phyloP scores from a whole-genome alignment of 2,113 vertebrate genomes.

The Tachycineta bicolor region DNA sequence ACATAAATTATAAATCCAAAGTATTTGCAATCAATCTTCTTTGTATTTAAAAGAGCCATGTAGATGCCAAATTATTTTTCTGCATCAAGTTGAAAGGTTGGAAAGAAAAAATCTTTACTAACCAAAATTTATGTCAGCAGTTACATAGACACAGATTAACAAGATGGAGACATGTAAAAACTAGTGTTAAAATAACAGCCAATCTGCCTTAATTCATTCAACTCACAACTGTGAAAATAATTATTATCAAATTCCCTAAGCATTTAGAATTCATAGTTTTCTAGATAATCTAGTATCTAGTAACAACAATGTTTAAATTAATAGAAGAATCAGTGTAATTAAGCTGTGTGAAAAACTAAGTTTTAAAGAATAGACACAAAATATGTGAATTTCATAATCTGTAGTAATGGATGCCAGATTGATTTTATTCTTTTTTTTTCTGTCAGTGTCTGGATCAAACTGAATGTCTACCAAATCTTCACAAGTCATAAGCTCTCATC shows the following conservation, averaged over 20 bases:
- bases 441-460: not conserved
- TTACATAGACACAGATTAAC: not conserved
- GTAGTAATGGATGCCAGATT: not conserved
- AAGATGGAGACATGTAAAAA: not conserved
- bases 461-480: not conserved
- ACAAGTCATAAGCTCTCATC: not conserved
- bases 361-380: not conserved
- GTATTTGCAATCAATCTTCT: not conserved
- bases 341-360: not conserved
- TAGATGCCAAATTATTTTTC: not conserved
- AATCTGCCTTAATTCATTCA: slow-evolving; percentile 3
- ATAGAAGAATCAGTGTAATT: slow-evolving; percentile 17
- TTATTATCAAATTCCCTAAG: not conserved
- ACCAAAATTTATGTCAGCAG: not conserved
- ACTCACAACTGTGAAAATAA: not conserved
- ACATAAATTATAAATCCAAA: not conserved
- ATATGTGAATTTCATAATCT: not conserved
- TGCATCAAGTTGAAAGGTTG: not conserved
- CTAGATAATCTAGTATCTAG: not conserved
- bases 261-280: not conserved
- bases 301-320: not conserved
- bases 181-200: not conserved
- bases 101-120: not conserved
- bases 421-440: not conserved
- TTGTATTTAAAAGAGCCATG: not conserved